Base-by-base conservation (phyloP, 2,113 vertebrate species). In the Copsychus sechellarum region DNA sequence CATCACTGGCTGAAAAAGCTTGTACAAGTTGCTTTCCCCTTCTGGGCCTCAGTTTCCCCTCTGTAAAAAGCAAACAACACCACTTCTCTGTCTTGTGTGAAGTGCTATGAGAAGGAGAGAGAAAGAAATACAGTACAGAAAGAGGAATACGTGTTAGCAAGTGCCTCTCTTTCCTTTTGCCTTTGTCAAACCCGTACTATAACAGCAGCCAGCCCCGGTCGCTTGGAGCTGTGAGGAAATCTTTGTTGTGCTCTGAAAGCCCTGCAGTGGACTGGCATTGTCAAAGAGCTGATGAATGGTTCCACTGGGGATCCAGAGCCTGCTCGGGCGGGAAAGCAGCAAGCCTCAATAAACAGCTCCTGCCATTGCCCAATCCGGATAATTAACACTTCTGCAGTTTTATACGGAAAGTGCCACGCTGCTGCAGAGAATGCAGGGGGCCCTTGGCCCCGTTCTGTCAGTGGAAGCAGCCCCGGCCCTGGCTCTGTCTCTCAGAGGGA, bases 241-340 rank as follows among this genome's bases (percentile, higher is more conserved):
- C 97, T 96, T 95, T 97, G 97, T 94, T 94, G 96, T 79, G 95
- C 97, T 85, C 93, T 67, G 92, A 93, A 96, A 97, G 96, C 20
- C 90, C 92, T 38, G 70, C 96, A 95, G 97, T 64, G 29, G 80
- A 74, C 95, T 94, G 90, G 74, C 95, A 90, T 94, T 88, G 96
- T 96, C 94, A 95, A 78, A 78, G 88, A 58, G 23, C 36, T 57
- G 90, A 86, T 92, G 97, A 94, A 97, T 95, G 94, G 89, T 92
- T 96, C 95, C 90, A 92, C 88, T 88, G 93, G 96, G 93, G 94
- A 97, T 93, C 71, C 93, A 60, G 97, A 87, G 60, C 72, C 72
- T 33, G 76, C 84, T 95, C 80, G 7, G 4, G 64, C 2, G 10
- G 88, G 79, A 81, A 88, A 85, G 57, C 71, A 73, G 72, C 92